Conservation (phyloP, 2,113 vertebrate genomes). For the Climacteris rufus region DNA sequence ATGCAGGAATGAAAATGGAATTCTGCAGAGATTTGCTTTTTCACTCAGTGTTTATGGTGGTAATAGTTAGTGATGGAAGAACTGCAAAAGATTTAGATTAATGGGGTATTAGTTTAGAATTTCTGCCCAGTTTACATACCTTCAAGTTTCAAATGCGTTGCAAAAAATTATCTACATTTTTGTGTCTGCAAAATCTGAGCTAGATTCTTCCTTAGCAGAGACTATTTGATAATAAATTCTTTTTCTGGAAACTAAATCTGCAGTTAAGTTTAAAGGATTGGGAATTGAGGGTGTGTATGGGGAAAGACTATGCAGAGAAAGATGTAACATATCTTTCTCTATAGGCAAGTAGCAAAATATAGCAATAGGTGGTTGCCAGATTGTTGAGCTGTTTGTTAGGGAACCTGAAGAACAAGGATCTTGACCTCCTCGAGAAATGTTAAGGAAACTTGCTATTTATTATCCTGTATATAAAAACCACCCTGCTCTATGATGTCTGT, state of each 20-base stretch:
- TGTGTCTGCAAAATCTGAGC: neutral
- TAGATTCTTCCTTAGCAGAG: neutral
- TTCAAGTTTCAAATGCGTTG: neutral
- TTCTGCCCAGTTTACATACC: conserved; percentile 15
- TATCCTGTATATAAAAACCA: neutral
- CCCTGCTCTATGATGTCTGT: neutral
- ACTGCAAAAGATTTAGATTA: conserved; percentile 3
- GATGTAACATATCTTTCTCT: neutral
- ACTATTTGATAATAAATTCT: neutral
- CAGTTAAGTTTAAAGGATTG: neutral
- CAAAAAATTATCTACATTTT: neutral
- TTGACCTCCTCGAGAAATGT: neutral
- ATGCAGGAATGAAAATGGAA: neutral
- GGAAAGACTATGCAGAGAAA: neutral
- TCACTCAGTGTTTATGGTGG: neutral
- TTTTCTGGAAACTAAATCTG: neutral
- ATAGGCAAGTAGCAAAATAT: neutral
- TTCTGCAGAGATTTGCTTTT: conserved; percentile 4
- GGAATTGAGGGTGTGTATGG: neutral
- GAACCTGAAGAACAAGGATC: neutral
- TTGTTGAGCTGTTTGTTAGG: neutral
- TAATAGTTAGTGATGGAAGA: conserved; percentile 16
- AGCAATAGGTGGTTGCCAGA: neutral
- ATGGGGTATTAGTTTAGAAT: conserved; percentile 36
- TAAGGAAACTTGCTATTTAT: neutral